Base-by-base conservation (phyloP, 1,140 invertebrate genomes). In the Holcopasites calliopsidis region DNA sequence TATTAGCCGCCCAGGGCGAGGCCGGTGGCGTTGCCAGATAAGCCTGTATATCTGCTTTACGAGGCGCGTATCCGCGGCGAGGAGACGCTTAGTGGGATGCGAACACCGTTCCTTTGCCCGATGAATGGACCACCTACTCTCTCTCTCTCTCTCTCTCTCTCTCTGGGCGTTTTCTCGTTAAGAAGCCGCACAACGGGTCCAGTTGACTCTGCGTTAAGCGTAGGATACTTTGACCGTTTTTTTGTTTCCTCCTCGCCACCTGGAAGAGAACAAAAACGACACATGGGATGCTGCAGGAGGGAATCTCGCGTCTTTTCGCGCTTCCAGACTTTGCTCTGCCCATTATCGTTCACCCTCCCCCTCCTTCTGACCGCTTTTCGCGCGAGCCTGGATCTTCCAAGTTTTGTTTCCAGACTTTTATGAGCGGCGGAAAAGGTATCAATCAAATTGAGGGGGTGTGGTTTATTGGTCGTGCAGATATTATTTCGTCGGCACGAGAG, bases 101-200 rank as follows among this genome's bases (percentile, higher is more conserved):
- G 40, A 28, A 1, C 13, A 2, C 54, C 61, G 18, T 16, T 62
- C 35, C 26, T 44, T 52, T 52, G 49, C 64, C 61, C 81, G 71
- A 82, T 79, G 80, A 83, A 83, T 79, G 82, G 70, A 40, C 52
- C 38, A 38, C 0, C 62, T 23, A 3, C 38, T 13, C 13, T 28
- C 50, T 28, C 26, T 16, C 11, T 54, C 35, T 62, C 69, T 62
- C 16, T 47, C 44, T 40, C 13, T 40, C 21, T 26, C 21, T 55
- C 72, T 55, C 49, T 23, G 33, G 38, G 28, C 58, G 52, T 6
- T 82, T 79, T 78, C 80, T 83, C 76, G 76, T 83, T 83, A 83
- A 76, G 66, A 54, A 75, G 42, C 38, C 60, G 28, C 35, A 33
- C 26, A 49, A 42, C 58, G 57, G 40, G 54, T 49, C 26, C 18